phyloP scores from a whole-genome alignment of 2,797 vertebrate species.

The Limnodromus scolopaceus region DNA sequence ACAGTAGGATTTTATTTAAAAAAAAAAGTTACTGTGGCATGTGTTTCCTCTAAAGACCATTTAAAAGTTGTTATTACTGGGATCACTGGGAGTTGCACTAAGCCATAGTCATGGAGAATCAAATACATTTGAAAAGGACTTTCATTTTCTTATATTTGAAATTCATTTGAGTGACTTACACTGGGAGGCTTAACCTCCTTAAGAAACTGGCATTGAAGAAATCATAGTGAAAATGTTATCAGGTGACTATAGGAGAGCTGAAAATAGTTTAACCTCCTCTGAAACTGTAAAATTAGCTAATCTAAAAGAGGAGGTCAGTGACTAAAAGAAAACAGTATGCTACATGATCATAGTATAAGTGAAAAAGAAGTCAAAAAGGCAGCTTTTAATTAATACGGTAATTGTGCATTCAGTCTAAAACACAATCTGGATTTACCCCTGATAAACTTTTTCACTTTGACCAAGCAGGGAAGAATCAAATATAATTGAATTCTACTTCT shows the following conservation, averaged over 20 bases:
- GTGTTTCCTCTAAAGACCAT: not conserved
- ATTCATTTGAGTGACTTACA: not conserved
- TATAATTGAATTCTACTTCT: not conserved
- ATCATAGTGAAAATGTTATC: not conserved
- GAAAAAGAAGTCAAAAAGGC: not conserved
- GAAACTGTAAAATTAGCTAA: too few relatives aligned
- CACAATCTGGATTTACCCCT: not conserved
- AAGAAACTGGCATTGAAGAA: not conserved
- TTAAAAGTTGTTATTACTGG: not conserved
- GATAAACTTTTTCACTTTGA: not conserved
- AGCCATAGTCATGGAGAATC: not conserved
- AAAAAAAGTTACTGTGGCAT: not conserved
- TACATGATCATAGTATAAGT: not conserved
- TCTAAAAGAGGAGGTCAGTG: not conserved
- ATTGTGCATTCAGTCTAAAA: not conserved
- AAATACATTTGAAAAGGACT: not conserved
- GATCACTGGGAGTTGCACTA: not conserved
- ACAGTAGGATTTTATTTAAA: not conserved
- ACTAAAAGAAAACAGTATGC: not conserved
- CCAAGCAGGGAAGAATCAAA: not conserved
- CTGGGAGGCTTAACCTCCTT: not conserved
- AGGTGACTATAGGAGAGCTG: not conserved
- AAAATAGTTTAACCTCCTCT: not conserved
- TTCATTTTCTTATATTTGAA: not conserved
- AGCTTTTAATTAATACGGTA: not conserved